Percentiles rank a stretch among this genome's conserved stretches.
phyloP scores from a whole-genome alignment of 2,888 invertebrate species.

The Mesoligia furuncula region DNA sequence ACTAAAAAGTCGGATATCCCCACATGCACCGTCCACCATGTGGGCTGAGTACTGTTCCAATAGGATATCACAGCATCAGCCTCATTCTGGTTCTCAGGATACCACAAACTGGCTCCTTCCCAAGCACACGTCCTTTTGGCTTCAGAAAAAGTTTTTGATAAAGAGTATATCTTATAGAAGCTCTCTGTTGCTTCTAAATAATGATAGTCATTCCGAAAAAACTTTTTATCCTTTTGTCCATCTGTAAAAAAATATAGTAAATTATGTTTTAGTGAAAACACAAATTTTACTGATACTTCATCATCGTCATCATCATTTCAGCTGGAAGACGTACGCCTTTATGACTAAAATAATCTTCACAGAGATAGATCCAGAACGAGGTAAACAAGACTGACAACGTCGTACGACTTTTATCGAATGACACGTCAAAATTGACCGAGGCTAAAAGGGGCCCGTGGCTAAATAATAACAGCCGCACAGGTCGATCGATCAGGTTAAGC shows the following conservation, averaged over 20 bases:
- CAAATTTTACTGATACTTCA: neutral
- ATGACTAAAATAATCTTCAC: neutral
- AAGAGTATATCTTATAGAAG: slow-evolving; percentile 29
- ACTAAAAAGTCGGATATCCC: slow-evolving; percentile 22
- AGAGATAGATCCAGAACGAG: neutral
- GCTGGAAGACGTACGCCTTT: neutral
- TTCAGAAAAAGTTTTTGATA: slow-evolving; percentile 21
- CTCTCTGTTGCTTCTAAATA: slow-evolving; percentile 34
- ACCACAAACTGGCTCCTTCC: slow-evolving; percentile 42
- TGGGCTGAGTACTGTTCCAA: slow-evolving; percentile 41
- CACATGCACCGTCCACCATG: slow-evolving; percentile 9
- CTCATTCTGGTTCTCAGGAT: slow-evolving; percentile 26
- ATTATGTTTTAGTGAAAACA: neutral
- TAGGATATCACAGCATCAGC: slow-evolving; percentile 36
- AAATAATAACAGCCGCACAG: too few relatives aligned
- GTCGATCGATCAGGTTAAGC: too few relatives aligned
- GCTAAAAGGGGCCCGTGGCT: too few relatives aligned
- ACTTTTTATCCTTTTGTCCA: slow-evolving; percentile 17
- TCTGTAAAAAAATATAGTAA: slow-evolving; percentile 10
- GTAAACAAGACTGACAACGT: neutral
- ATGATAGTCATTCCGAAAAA: slow-evolving; percentile 44
- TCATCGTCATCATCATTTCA: neutral
- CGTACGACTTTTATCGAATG: neutral
- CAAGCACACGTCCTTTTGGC: slow-evolving; percentile 37
- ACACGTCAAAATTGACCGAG: too few relatives aligned